Evolutionary conservation across 2,797 vertebrate species (phyloP).

Genomic region (Hippoglossus hippoglossus): DNA sequence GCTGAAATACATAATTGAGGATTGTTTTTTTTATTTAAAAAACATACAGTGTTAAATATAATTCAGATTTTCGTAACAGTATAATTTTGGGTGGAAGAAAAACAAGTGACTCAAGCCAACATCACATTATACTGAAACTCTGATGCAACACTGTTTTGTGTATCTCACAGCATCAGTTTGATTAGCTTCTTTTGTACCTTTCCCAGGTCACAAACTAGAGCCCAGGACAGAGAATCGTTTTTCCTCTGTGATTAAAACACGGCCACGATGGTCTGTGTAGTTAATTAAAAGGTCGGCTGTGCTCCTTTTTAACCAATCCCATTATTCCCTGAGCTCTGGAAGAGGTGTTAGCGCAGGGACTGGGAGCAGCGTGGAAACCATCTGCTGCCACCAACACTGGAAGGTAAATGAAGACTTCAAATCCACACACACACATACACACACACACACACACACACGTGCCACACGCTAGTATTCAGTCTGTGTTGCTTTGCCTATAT

Average conservation of each 20-base stretch:
- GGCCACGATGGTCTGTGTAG: conserved; percentile 40
- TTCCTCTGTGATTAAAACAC: conserved; percentile 62
- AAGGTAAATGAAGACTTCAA: conserved; percentile 69
- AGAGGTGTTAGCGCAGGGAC: conserved; percentile 63
- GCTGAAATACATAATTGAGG: too few species aligned
- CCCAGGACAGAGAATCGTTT: conserved; percentile 46
- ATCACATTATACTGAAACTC: too few species aligned
- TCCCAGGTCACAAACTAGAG: conserved; percentile 1
- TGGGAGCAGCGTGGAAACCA: conserved; percentile 60
- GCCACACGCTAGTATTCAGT: conserved; percentile 12
- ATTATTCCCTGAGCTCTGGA: conserved; percentile 68
- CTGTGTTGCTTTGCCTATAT: conserved; percentile 33
- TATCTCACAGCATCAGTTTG: too few species aligned
- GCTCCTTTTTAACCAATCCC: conserved; percentile 66
- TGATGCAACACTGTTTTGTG: too few species aligned
- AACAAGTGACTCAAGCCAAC: too few species aligned
- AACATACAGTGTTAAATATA: too few species aligned
- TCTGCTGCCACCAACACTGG: conserved; percentile 64
- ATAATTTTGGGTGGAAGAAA: too few species aligned
- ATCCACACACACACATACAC: conserved; percentile 31
- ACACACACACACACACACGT: conserved; percentile 22
- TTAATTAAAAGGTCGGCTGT: conserved; percentile 76
- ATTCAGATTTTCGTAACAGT: too few species aligned
- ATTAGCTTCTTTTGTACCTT: neutral
- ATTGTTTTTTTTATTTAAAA: too few species aligned